phyloP scores from a whole-genome alignment of 1,140 invertebrate genomes.

The Paralvinella palmiformis region DNA sequence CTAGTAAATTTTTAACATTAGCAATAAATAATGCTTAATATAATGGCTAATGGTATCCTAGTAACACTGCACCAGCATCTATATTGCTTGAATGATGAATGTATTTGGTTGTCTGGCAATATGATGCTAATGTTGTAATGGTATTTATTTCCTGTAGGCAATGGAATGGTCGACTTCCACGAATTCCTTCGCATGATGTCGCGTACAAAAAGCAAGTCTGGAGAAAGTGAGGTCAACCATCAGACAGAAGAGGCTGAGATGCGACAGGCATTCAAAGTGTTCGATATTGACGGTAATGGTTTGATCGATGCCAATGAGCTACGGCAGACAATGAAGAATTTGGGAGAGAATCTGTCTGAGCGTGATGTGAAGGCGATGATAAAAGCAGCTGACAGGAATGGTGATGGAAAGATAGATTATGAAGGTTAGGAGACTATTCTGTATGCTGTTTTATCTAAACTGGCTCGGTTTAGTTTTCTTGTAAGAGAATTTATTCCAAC shows the following conservation, averaged over 20 bases:
- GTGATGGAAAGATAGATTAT: slow-evolving; percentile 20
- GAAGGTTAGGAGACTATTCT: too few relatives aligned
- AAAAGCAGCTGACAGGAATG: slow-evolving; percentile 18
- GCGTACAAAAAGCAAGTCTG: slow-evolving; percentile 78
- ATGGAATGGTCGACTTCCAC: slow-evolving; percentile 97
- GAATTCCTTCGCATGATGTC: slow-evolving; percentile 91
- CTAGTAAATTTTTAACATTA: too few relatives aligned
- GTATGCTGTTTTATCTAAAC: too few relatives aligned
- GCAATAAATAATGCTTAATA: too few relatives aligned
- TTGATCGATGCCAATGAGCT: slow-evolving; percentile 20
- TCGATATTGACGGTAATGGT: slow-evolving; percentile 20
- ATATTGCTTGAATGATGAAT: too few relatives aligned
- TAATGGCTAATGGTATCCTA: too few relatives aligned
- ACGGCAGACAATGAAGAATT: slow-evolving; percentile 13
- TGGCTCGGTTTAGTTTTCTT: too few relatives aligned
- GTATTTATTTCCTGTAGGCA: slow-evolving; percentile 62
- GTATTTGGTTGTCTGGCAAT: too few relatives aligned
- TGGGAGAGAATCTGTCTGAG: slow-evolving; percentile 18
- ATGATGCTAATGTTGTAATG: too few relatives aligned
- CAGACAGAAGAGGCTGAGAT: slow-evolving; percentile 16
- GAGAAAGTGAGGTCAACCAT: not conserved
- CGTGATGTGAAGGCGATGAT: slow-evolving; percentile 20
- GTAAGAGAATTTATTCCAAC: too few relatives aligned
- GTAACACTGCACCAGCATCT: too few relatives aligned
- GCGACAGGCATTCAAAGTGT: slow-evolving; percentile 18